Evolutionary conservation across 2,888 invertebrate genomes (phyloP).

Genomic region (Nemurella pictetii): DNA sequence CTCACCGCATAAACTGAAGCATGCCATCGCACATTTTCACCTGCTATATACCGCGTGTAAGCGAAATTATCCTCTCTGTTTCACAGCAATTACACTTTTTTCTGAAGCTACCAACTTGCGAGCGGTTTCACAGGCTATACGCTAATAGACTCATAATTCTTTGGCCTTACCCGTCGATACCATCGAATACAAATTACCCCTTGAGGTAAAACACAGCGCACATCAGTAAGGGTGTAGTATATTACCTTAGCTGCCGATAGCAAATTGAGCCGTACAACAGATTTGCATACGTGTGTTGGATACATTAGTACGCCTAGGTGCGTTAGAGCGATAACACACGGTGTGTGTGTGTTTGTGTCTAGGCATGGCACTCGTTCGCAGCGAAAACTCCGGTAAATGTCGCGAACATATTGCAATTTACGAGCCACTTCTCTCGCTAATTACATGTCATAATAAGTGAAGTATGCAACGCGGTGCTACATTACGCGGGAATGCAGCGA

Average conservation of each 20-base stretch:
- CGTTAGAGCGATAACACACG: background rate
- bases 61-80: background rate
- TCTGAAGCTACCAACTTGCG: background rate
- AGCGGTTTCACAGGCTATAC: background rate
- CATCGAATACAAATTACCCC: background rate
- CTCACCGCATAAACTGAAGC: background rate
- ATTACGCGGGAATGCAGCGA: conserved; percentile 5
- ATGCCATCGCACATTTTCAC: background rate
- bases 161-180: background rate
- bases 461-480: background rate
- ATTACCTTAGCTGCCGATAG: too few species aligned
- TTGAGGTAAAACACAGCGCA: background rate
- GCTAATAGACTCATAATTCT: background rate
- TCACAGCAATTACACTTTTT: background rate
- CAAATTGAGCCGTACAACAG: background rate
- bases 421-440: background rate
- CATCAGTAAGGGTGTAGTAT: background rate
- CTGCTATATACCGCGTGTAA: background rate
- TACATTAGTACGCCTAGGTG: background rate
- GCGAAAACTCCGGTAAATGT: background rate
- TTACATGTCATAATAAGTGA: conserved; percentile 4
- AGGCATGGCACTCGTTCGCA: background rate
- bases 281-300: background rate
- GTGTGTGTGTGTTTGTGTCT: too few species aligned
- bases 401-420: background rate